Evolutionary conservation across 2,113 vertebrate genomes (phyloP).

Genomic region (Phylloscopus trochilus): DNA sequence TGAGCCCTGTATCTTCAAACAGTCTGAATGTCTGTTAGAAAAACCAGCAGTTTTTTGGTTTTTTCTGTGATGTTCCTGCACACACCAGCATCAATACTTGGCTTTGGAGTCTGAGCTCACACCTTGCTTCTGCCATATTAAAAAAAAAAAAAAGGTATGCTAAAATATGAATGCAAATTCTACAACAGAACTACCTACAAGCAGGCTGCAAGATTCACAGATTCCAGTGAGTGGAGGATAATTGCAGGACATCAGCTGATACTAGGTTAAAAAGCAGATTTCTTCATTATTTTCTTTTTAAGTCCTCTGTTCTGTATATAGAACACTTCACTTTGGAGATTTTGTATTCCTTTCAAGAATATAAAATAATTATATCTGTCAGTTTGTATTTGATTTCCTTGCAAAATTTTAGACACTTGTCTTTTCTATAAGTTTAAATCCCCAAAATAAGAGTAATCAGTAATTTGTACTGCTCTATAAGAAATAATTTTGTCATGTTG

Average conservation of each 20-base stretch:
- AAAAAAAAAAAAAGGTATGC: conserved; percentile 24
- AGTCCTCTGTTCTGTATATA: conserved; percentile 32
- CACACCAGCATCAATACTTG: background rate
- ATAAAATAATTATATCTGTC: conserved; percentile 40
- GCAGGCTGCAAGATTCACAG: background rate
- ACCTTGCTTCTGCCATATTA: background rate
- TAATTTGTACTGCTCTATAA: background rate
- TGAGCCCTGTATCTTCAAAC: background rate
- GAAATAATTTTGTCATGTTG: background rate
- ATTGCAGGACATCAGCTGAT: conserved; percentile 51
- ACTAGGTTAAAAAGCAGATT: conserved; percentile 18
- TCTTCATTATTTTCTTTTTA: conserved; percentile 12
- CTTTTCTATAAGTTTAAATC: conserved; percentile 17
- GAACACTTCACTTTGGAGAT: background rate
- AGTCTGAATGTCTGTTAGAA: background rate
- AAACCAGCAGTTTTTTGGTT: rapidly evolving
- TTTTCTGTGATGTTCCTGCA: background rate
- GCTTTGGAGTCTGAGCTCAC: background rate
- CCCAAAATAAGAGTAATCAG: background rate
- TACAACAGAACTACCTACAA: background rate
- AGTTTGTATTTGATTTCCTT: conserved; percentile 12
- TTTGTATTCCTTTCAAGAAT: conserved; percentile 18
- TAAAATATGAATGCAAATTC: conserved; percentile 20
- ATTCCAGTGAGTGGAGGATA: background rate
- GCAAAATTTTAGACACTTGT: background rate